phyloP scores from a whole-genome alignment of 1,140 invertebrate species.

The Saxidomus purpurata region DNA sequence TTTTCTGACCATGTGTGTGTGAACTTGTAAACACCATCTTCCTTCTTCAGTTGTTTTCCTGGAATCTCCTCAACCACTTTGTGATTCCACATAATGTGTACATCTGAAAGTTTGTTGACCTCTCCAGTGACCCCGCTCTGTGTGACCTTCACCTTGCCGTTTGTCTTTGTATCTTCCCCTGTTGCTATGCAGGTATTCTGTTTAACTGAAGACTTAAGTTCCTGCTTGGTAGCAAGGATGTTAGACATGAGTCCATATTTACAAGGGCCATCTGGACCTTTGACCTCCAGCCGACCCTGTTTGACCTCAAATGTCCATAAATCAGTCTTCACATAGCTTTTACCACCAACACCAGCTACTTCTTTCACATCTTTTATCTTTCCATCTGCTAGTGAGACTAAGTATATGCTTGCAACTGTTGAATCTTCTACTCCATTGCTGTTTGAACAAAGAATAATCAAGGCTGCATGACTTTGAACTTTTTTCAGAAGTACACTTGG shows the following conservation, averaged over 20 bases:
- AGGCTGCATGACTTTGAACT: conserved; percentile 44
- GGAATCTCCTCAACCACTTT: conserved; percentile 46
- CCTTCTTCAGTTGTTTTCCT: conserved; percentile 47
- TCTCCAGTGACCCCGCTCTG: conserved; percentile 65
- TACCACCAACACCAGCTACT: conserved; percentile 53
- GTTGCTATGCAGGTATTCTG: conserved; percentile 69
- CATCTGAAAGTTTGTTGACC: conserved; percentile 58
- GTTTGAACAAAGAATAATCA: conserved; percentile 76
- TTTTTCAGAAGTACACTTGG: conserved; percentile 47
- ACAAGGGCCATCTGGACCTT: conserved; percentile 74
- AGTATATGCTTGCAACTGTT: conserved; percentile 71
- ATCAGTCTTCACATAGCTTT: conserved; percentile 62
- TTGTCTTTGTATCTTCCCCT: conserved; percentile 57
- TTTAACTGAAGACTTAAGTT: not conserved
- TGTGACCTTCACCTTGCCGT: conserved; percentile 62
- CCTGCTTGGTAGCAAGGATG: conserved; percentile 22
- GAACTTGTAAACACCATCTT: conserved; percentile 65
- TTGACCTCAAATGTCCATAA: conserved; percentile 72
- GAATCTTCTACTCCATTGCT: conserved; percentile 74
- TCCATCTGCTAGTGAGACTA: conserved; percentile 47
- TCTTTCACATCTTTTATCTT: conserved; percentile 10
- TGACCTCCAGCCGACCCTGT: conserved; percentile 47
- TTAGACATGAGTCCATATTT: conserved; percentile 74
- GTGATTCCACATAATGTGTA: conserved; percentile 71
- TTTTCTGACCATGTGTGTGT: conserved; percentile 64